Conservation (phyloP, 2,113 vertebrate species). For the Mionectes macconnelli region DNA sequence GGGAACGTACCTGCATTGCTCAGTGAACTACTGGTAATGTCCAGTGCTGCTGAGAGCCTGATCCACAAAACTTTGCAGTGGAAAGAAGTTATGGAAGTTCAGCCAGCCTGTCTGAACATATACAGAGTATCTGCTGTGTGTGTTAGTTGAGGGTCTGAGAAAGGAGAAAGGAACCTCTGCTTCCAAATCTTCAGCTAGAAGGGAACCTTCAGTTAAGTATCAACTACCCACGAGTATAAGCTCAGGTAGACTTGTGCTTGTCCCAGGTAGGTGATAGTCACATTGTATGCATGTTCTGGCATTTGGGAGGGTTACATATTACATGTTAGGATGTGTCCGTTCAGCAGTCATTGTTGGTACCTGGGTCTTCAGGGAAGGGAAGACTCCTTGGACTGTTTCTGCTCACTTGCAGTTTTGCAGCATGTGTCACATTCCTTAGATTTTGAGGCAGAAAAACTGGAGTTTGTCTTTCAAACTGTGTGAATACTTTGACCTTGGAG, state of each 20-base stretch:
- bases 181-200: background rate
- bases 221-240: background rate
- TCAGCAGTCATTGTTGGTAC: background rate
- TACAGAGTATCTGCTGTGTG: background rate
- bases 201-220: background rate
- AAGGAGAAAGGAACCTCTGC: background rate
- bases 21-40: background rate
- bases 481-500: background rate
- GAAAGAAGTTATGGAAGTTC: background rate
- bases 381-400: background rate
- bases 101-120: background rate
- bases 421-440: background rate
- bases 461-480: background rate
- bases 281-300: accelerated
- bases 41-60: background rate
- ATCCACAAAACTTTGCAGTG: background rate
- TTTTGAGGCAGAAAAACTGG: background rate
- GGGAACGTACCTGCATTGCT: background rate
- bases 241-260: background rate
- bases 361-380: background rate
- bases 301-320: background rate
- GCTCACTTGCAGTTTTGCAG: background rate
- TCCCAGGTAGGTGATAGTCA: background rate
- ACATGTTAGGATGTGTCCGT: background rate
- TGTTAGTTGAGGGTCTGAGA: background rate